Base-by-base conservation (phyloP, 2,888 invertebrate genomes). In the Globia sparganii region DNA sequence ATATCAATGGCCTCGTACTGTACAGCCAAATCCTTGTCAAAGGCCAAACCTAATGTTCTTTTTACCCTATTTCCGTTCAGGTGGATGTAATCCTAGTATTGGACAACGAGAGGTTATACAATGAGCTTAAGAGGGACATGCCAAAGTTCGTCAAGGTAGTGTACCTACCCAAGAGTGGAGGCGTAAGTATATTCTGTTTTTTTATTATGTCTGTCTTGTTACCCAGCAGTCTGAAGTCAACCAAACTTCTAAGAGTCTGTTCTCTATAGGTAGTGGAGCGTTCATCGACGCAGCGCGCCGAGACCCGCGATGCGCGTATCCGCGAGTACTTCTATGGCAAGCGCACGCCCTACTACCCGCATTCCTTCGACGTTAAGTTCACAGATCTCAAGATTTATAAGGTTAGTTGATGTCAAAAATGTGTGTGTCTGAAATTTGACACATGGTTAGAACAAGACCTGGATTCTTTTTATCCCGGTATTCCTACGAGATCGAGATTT, bases 291-390 rank as follows among this genome's bases (percentile, higher is more conserved):
- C 97, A 97, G 75, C 97, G 99, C 64, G 97, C 97, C 0, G 99
- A 99, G 91, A 93, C 97, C 0, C 97, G 99, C 59, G 99, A 99
- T 94, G 97, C 97, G 71, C 97, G 98, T 69, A 98, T 99, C 11
- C 97, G 99, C 59, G 99, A 99, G 95, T 99, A 99, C 95, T 99
- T 99, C 96, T 99, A 99, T 96, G 99, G 99, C 1, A 97, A 97
- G 67, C 94, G 97, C 83, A 97, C 98, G 13, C 97, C 98, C 1
- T 97, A 99, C 81, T 99, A 99, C 95, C 99, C 99, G 0, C 99
- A 99, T 93, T 99, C 99, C 0, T 99, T 99, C 93, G 99, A 99
- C 93, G 98, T 99, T 1, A 99, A 99, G 93, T 99, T 98, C 97
- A 96, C 97, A 2, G 99, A 99, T 87, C 97, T 99, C 18, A 98